phyloP scores from a whole-genome alignment of 2,888 invertebrate genomes.

The Phalera bucephala region DNA sequence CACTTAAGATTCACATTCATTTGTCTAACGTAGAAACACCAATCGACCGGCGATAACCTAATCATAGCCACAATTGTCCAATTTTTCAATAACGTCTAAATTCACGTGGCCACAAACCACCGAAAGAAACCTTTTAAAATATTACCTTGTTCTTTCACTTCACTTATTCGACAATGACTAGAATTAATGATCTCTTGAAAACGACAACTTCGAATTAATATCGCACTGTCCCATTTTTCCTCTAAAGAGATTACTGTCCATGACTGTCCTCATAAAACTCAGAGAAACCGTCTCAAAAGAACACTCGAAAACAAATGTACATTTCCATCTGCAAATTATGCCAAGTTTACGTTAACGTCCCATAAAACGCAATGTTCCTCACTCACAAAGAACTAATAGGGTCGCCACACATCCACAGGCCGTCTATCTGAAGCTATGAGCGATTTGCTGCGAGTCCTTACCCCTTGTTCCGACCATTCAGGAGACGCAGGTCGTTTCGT shows the following conservation, averaged over 20 bases:
- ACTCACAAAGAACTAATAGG: conserved; percentile 87
- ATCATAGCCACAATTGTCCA: conserved; percentile 44
- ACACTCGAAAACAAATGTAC: too few relatives aligned
- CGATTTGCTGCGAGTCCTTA: conserved; percentile 71
- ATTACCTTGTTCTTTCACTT: conserved; percentile 1
- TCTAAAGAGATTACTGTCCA: too few relatives aligned
- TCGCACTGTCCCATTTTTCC: too few relatives aligned
- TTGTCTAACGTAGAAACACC: conserved; percentile 77
- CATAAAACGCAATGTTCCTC: too few relatives aligned
- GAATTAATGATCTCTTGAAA: too few relatives aligned
- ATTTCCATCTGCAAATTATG: too few relatives aligned
- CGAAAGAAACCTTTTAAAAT: conserved; percentile 24
- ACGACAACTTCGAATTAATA: too few relatives aligned
- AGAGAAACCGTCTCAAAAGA: too few relatives aligned
- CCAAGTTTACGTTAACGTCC: too few relatives aligned
- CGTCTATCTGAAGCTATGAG: conserved; percentile 70
- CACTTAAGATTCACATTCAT: conserved; percentile 76
- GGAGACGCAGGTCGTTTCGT: conserved; percentile 81
- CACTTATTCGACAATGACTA: background rate
- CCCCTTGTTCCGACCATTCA: conserved; percentile 71
- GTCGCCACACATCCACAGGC: conserved; percentile 90
- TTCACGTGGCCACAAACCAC: conserved; percentile 57
- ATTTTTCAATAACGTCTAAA: conserved; percentile 32
- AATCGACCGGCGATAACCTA: conserved; percentile 60
- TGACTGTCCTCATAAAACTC: too few relatives aligned